A percentile compares a stretch with the other conserved stretches of the same genome.
Conservation (phyloP, 2,113 vertebrate genomes). For the Odontophorus gujanensis region DNA sequence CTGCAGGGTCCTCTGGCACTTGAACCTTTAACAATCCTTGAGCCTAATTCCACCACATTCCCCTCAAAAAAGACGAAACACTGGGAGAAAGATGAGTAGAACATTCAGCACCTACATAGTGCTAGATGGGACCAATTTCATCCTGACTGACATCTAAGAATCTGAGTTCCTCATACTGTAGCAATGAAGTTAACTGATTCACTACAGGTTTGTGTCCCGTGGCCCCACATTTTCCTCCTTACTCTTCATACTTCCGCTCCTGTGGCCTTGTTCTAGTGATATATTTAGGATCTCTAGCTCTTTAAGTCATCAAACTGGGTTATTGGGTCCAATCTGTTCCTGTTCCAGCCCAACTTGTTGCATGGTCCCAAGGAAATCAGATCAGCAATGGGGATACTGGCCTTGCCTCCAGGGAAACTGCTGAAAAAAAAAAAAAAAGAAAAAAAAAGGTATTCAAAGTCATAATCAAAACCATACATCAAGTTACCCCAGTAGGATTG, state of each 20-base stretch:
- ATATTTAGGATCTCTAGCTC: neutral
- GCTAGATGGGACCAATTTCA: neutral
- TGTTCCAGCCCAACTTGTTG: neutral
- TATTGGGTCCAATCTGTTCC: neutral
- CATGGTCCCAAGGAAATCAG: neutral
- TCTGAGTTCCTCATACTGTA: rapidly evolving
- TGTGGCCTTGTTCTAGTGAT: neutral
- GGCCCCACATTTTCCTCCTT: neutral
- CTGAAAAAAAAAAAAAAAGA: neutral
- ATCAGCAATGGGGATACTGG: rapidly evolving
- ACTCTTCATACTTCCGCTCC: neutral
- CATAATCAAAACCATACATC: rapidly evolving
- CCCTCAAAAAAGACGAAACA: neutral
- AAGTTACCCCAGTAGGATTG: rapidly evolving
- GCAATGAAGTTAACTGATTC: neutral
- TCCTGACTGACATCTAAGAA: neutral
- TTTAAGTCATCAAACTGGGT: neutral
- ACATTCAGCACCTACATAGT: neutral
- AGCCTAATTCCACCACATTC: neutral
- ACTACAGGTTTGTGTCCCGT: neutral
- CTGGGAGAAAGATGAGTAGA: neutral
- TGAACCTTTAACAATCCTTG: constrained; percentile 6
- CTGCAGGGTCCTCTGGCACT: neutral
- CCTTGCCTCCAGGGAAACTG: neutral
- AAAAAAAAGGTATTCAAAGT: neutral